Evolutionary conservation across 2,797 vertebrate genomes (phyloP).

Genomic region (Odontamblyopus lacepedii): DNA sequence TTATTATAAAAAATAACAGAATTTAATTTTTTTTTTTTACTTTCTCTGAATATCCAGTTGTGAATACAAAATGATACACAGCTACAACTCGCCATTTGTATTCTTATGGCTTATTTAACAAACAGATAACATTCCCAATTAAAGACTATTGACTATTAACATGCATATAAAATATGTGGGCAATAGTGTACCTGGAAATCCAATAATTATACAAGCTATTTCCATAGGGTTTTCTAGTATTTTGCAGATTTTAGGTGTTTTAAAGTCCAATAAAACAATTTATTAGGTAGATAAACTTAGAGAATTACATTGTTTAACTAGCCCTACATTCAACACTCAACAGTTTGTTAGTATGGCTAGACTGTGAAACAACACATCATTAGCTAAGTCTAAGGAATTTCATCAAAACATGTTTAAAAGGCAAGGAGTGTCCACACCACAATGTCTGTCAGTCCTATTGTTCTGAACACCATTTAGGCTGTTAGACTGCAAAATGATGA

Average conservation of each 20-base stretch:
- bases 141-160: no score
- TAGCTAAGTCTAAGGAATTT: conserved; percentile 15
- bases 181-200: background rate
- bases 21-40: background rate
- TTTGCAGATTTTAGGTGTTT: background rate
- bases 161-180: no score
- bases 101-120: no score
- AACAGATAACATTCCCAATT: no score
- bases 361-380: conserved; percentile 26
- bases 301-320: background rate
- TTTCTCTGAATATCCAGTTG: no score
- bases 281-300: background rate
- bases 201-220: background rate
- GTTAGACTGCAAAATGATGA: conserved; percentile 29
- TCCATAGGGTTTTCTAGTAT: background rate
- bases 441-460: conserved; percentile 21
- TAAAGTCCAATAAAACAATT: background rate
- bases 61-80: no score
- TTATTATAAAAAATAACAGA: background rate
- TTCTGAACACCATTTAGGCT: conserved; percentile 20
- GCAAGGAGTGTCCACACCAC: conserved; percentile 21
- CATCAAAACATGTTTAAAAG: conserved; percentile 22
- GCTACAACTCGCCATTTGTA: no score
- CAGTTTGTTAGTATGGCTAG: conserved; percentile 5
- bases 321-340: background rate